Conservation (phyloP, 2,797 vertebrate genomes). For the Lacerta viridis region DNA sequence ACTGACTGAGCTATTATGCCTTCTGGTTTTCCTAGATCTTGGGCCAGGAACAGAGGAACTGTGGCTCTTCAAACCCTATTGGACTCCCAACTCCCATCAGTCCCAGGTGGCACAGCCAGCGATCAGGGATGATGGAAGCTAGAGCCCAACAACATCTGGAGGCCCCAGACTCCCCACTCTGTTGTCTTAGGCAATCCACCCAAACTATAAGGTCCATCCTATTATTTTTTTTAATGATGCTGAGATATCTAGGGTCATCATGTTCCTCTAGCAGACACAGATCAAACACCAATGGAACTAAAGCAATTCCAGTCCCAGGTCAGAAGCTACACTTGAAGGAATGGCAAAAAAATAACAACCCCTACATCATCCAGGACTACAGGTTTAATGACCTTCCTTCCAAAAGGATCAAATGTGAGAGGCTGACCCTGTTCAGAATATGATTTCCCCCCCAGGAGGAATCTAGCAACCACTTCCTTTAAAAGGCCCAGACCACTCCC, state of each 20-base stretch:
- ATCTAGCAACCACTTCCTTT: not conserved
- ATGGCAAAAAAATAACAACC: not conserved
- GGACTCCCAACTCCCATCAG: not conserved
- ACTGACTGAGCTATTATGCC: too few species aligned
- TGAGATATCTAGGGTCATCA: not conserved
- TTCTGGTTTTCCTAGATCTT: not conserved
- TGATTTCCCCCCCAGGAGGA: not conserved
- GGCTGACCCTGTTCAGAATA: not conserved
- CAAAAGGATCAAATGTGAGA: not conserved
- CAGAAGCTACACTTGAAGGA: not conserved
- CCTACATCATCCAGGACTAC: not conserved
- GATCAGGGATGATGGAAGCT: not conserved
- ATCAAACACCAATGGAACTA: not conserved
- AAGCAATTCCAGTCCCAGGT: not conserved
- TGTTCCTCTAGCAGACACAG: not conserved
- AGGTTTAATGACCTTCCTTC: not conserved
- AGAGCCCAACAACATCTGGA: not conserved
- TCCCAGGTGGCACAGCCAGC: not conserved
- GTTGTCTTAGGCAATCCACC: not conserved
- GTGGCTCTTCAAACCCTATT: not conserved
- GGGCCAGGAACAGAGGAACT: not conserved
- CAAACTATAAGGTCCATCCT: not conserved
- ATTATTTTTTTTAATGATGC: not conserved
- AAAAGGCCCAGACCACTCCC: constrained; percentile 56
- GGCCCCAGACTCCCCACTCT: too few species aligned